phyloP scores from a whole-genome alignment of 2,797 vertebrate species.

The Notolabrus celidotus region DNA sequence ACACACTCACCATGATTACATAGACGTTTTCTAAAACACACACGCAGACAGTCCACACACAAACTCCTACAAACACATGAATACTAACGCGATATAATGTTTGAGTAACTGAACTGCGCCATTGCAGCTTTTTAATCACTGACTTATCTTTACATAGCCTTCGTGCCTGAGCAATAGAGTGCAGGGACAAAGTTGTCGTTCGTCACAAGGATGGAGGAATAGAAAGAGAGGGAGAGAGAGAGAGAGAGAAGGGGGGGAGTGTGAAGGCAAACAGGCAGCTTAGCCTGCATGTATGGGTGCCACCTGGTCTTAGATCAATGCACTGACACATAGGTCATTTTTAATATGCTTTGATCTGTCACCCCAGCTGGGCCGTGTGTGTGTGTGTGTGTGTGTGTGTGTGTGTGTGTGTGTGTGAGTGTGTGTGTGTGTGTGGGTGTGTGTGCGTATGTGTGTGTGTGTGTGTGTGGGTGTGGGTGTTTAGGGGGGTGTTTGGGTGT shows the following conservation, averaged over 20 bases:
- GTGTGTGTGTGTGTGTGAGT: constrained; percentile 15
- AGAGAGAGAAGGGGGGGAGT: constrained; percentile 16
- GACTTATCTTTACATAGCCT: constrained; percentile 80
- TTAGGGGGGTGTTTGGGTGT: constrained; percentile 33
- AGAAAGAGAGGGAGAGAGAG: constrained; percentile 25
- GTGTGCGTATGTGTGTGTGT: constrained; percentile 23
- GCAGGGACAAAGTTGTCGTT: constrained; percentile 72
- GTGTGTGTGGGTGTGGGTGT: constrained; percentile 19
- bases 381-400: constrained; percentile 27
- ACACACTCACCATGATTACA: constrained; percentile 40
- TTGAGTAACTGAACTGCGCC: constrained; percentile 81
- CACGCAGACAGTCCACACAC: constrained; percentile 32
- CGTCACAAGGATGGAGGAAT: constrained; percentile 65
- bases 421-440: constrained; percentile 17
- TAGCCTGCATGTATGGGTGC: constrained; percentile 67
- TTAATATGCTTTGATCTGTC: constrained; percentile 84
- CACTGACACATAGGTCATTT: constrained; percentile 80
- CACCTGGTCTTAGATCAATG: constrained; percentile 83
- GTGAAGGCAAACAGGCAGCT: constrained; percentile 54
- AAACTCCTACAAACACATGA: constrained; percentile 67
- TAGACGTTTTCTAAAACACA: constrained; percentile 21
- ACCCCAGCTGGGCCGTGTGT: constrained; percentile 60
- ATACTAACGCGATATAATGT: constrained; percentile 57
- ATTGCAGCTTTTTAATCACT: constrained; percentile 80
- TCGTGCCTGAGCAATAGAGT: constrained; percentile 78